Percentiles rank a stretch among this genome's conserved stretches.
Evolutionary conservation across 2,797 vertebrate species (phyloP).

Genomic region (Takifugu ocellatus): DNA sequence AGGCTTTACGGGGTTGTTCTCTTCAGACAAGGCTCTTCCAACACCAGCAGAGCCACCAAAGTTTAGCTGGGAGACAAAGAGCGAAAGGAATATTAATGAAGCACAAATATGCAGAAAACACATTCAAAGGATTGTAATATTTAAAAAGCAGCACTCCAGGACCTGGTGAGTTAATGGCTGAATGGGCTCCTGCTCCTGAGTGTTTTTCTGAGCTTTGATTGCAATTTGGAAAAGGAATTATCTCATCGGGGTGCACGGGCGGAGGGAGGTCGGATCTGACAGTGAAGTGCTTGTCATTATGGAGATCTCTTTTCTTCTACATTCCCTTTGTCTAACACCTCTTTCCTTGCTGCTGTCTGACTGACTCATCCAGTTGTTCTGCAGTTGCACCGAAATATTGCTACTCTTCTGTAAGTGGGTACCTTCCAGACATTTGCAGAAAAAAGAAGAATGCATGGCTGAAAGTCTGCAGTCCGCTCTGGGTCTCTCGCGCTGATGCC

Average conservation of each 20-base stretch:
- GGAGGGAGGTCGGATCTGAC: conserved; percentile 72
- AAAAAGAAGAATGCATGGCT: too few species aligned
- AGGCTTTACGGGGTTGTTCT: conserved; percentile 12
- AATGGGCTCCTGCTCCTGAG: conserved; percentile 71
- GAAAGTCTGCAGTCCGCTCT: too few species aligned
- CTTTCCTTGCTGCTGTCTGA: conserved; percentile 29
- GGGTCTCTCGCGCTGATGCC: too few species aligned
- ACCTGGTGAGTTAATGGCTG: conserved; percentile 75
- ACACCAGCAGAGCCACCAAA: conserved; percentile 19
- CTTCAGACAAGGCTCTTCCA: conserved; percentile 19
- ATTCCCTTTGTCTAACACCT: conserved; percentile 55
- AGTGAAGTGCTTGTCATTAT: conserved; percentile 78
- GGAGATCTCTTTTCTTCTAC: conserved; percentile 54
- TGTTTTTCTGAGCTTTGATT: conserved; percentile 80
- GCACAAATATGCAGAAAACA: conserved; percentile 40
- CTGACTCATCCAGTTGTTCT: conserved; percentile 16
- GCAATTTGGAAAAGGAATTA: conserved; percentile 81
- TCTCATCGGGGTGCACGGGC: conserved; percentile 74
- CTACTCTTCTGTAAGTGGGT: too few species aligned
- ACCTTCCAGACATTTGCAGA: too few species aligned
- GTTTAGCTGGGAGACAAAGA: conserved; percentile 37
- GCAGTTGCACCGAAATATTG: too few species aligned
- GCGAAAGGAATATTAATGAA: conserved; percentile 45
- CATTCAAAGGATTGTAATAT: conserved; percentile 58
- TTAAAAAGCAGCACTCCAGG: conserved; percentile 72